Percentiles rank a stretch among this genome's conserved stretches.
phyloP scores from a whole-genome alignment of 2,888 invertebrate species.

The Charanyca ferruginea region DNA sequence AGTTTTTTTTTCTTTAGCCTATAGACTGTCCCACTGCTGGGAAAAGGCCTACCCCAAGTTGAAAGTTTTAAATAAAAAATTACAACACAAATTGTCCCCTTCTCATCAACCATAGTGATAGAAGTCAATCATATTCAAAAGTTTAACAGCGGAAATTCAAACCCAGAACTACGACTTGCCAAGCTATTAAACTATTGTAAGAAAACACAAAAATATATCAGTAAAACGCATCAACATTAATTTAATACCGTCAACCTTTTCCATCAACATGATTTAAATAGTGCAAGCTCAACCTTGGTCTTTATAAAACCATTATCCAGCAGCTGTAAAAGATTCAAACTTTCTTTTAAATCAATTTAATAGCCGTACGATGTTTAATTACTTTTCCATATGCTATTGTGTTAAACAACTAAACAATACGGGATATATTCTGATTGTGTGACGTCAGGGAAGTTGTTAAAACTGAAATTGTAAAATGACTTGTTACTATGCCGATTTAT shows the following conservation, averaged over 20 bases:
- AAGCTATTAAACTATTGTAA: background rate
- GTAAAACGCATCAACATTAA: constrained; percentile 1
- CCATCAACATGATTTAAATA: constrained; percentile 27
- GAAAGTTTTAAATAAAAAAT: too few relatives aligned
- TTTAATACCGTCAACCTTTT: constrained; percentile 19
- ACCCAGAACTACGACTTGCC: background rate
- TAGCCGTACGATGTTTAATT: constrained; percentile 49
- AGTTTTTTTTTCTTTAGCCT: too few relatives aligned
- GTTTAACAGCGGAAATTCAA: background rate
- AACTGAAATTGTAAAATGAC: constrained; percentile 3
- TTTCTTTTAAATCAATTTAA: constrained; percentile 57
- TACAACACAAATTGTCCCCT: too few relatives aligned
- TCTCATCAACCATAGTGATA: too few relatives aligned
- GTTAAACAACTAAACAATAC: constrained; percentile 52
- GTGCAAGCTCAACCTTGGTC: background rate
- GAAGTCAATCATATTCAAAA: background rate
- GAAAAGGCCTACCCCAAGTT: too few relatives aligned
- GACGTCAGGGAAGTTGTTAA: constrained; percentile 27
- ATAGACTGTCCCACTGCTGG: too few relatives aligned
- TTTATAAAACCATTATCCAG: constrained; percentile 12
- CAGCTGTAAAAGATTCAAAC: constrained; percentile 24
- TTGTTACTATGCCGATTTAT: constrained; percentile 30
- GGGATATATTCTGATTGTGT: constrained; percentile 20
- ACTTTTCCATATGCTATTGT: constrained; percentile 44
- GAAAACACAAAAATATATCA: constrained; percentile 2